Percentiles rank a stretch among this genome's conserved stretches.
Conservation (phyloP, 1,140 invertebrate species). For the Eumaeus atala region DNA sequence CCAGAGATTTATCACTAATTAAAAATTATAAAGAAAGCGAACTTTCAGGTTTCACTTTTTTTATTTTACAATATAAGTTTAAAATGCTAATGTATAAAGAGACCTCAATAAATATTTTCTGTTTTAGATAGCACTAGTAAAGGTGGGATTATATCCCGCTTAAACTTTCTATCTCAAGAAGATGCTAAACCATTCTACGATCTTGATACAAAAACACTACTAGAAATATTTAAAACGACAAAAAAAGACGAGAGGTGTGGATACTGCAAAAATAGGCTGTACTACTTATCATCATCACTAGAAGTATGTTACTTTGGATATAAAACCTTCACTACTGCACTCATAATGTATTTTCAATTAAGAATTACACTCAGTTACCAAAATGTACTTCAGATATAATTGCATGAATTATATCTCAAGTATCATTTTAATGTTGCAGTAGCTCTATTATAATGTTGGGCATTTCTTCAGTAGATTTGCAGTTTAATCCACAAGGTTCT, state of each 20-base stretch:
- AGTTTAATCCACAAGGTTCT: no score
- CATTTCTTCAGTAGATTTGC: no score
- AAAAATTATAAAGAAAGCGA: no score
- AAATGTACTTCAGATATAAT: no score
- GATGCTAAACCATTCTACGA: slow-evolving; percentile 60
- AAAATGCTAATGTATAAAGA: not conserved
- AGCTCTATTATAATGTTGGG: no score
- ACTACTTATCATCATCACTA: slow-evolving; percentile 54
- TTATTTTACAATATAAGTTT: not conserved
- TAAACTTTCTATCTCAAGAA: slow-evolving; percentile 50
- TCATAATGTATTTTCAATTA: no score
- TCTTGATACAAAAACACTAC: slow-evolving; percentile 42
- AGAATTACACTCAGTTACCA: no score
- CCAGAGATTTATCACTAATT: no score
- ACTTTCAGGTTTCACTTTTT: not conserved
- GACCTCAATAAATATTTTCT: slow-evolving; percentile 16
- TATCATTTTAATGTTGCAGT: no score
- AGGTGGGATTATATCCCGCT: slow-evolving; percentile 37
- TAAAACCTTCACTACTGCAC: no score
- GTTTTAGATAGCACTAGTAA: slow-evolving; percentile 34
- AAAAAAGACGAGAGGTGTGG: slow-evolving; percentile 45
- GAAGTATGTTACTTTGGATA: slow-evolving; percentile 35
- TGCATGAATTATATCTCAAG: no score
- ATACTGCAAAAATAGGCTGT: slow-evolving; percentile 60
- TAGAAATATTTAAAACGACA: slow-evolving; percentile 47